Evolutionary conservation across 2,888 invertebrate species (phyloP), one percentile per base, ranked within the genome.

Genomic region (Sepioteuthis lessoniana): DNA sequence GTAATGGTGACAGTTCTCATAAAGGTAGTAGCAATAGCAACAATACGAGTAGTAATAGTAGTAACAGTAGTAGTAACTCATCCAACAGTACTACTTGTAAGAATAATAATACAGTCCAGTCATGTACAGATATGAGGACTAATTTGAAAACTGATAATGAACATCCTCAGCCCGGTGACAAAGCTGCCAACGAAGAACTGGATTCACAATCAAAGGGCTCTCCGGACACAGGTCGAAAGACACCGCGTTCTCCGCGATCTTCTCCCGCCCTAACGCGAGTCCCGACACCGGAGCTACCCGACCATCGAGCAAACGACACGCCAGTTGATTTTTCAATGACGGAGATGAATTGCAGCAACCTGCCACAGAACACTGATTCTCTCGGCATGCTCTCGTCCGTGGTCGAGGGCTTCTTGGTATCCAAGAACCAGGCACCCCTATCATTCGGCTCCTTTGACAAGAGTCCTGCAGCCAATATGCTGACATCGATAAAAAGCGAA

Each of bases 331-430:
- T 76, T 76, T 91, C 91, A 0, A 46, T 47, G 38, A 31, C 42
- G 38, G 91, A 91, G 21, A 1, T 28, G 10, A 91, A 91, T n/a
- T 91, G 46, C 46, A 13, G 10, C 38, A 55, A 25, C 76, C 35
- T 92, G n/a, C 42, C 46, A 21, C 92, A 92, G 47, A 55, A 21
- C 28, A 55, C 37, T 21, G 93, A 93, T 35, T 93, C 93, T 0
- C 37, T 93, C 38, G 93, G 93, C 37, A 55, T 93, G 93, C 55
- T 93, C n/a, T 60, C 50, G 16, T 93, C 93, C 10, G 93, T 93
- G 46, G 93, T 93, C 35, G 93, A 93, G 46, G 50, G 93, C 28
- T 93, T 93, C 50, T 38, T 93, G 35, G 55, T 93, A 25, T 50
- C n/a, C 31, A 35, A 31, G 50, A 55, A 60, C 46, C 92, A 92